Evolutionary conservation across 2,888 invertebrate genomes (phyloP).

Genomic region (Aromia moschata): DNA sequence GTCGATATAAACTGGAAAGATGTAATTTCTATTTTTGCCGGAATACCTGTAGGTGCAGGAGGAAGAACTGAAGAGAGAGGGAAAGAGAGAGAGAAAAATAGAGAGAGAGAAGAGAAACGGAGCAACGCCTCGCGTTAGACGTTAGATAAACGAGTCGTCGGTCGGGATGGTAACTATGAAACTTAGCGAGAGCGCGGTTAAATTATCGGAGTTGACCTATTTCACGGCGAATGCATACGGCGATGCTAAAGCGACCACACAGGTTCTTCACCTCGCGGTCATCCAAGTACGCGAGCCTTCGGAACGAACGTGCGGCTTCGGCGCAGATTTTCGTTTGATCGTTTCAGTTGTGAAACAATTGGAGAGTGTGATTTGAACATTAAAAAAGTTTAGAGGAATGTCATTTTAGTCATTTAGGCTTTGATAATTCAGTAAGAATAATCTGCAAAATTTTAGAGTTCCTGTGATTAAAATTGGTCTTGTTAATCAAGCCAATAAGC

Average conservation of each 20-base stretch:
- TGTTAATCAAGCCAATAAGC: too few relatives aligned
- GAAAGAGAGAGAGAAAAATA: too few relatives aligned
- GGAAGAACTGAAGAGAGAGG: slow-evolving; percentile 6
- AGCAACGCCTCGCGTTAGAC: slow-evolving; percentile 12
- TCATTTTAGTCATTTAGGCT: too few relatives aligned
- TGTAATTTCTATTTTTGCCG: slow-evolving; percentile 20
- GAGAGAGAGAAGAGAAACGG: too few relatives aligned
- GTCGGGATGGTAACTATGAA: slow-evolving; percentile 2
- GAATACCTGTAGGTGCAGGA: slow-evolving; percentile 13
- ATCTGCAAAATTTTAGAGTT: too few relatives aligned
- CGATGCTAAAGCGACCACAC: slow-evolving; percentile 45
- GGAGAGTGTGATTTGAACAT: too few relatives aligned
- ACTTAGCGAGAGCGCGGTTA: slow-evolving; percentile 24
- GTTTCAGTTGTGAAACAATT: too few relatives aligned
- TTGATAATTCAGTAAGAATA: too few relatives aligned
- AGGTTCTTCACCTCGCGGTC: slow-evolving; percentile 53
- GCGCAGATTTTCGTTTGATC: too few relatives aligned
- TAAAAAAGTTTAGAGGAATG: too few relatives aligned
- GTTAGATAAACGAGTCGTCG: slow-evolving; percentile 17
- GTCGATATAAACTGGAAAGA: slow-evolving; percentile 11
- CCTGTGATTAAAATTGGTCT: too few relatives aligned
- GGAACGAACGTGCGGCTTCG: not conserved
- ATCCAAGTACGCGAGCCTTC: slow-evolving; percentile 14
- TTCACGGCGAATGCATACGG: slow-evolving; percentile 42
- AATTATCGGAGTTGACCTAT: slow-evolving; percentile 45